Base-by-base conservation (phyloP, 2,113 vertebrate species). In the Pungitius pungitius region DNA sequence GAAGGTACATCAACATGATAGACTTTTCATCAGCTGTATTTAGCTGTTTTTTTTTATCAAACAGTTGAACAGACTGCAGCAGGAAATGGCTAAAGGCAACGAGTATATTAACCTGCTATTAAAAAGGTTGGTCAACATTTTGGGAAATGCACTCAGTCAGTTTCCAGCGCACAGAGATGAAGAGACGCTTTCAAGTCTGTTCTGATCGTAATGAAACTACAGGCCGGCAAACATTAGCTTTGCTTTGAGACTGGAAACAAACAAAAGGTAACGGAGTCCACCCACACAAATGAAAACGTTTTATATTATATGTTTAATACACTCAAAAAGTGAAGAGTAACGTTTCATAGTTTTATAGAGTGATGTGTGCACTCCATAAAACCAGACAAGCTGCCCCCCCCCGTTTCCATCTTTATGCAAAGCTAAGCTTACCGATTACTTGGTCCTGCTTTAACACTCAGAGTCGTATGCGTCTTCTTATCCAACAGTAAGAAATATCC, bases 221-320 rank as follows among this genome's bases (percentile, higher is more conserved):
- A n/a, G 22, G 11, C n/a, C 10, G 24, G 11, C 11, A 57, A 20
- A 10, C 26, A 37, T 39, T 39, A 59, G 57, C 27, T 59, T 39
- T 13, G 20, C 33, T 20, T 20, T 9, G 14, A 22, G 11, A 22
- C 33, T 22, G 20, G 2, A 59, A 39, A 37, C 2, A 37, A 37
- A 13, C 11, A 59, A 33, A 18, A n/a, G n/a, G n/a, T n/a, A n/a
- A n/a, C n/a, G n/a, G n/a, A n/a, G 61, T 27, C 11, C 17, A 12
- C 35, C 27, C 4, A 30, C 9, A 18, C 8, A 27, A 18, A 24
- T 39, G 24, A 27, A 52, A 11, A 55, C 0, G 26, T 55, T 54
- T 54, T 54, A 54, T 54, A 26, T 54, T 54, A 22, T 54, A 26
- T 30, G 18, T 68, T 68, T 42, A 55, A 68, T 13, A 8, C 8